Evolutionary conservation across 2,113 vertebrate genomes (phyloP).

Genomic region (Turnix velox): DNA sequence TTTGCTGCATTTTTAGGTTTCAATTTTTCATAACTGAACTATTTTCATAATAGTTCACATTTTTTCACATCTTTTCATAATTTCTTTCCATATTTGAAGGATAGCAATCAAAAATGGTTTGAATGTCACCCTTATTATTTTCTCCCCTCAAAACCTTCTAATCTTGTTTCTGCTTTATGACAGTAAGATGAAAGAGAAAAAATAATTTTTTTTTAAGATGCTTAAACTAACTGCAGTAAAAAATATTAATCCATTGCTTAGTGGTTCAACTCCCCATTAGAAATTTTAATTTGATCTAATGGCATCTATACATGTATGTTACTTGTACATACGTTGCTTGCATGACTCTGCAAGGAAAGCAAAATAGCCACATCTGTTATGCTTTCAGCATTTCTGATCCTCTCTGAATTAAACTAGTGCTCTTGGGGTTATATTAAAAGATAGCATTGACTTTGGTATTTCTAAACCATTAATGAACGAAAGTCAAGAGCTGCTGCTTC

Average conservation of each 20-base stretch:
- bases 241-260: neutral
- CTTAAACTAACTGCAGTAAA: neutral
- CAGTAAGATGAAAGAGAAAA: neutral
- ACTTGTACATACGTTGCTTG: neutral
- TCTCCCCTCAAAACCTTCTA: neutral
- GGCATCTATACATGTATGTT: neutral
- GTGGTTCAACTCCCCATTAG: neutral
- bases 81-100: neutral
- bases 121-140: neutral
- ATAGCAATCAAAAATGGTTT: neutral
- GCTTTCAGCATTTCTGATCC: neutral
- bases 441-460: neutral
- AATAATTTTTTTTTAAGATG: neutral
- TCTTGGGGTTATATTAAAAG: neutral
- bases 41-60: neutral
- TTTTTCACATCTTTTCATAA: neutral
- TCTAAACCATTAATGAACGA: rapidly evolving
- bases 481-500: neutral
- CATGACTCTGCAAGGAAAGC: neutral
- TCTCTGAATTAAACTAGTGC: neutral
- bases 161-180: neutral
- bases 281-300: neutral
- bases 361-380: neutral
- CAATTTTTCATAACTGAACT: neutral
- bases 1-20: neutral